phyloP scores from a whole-genome alignment of 2,888 invertebrate species.

The Micoletzkya japonica region DNA sequence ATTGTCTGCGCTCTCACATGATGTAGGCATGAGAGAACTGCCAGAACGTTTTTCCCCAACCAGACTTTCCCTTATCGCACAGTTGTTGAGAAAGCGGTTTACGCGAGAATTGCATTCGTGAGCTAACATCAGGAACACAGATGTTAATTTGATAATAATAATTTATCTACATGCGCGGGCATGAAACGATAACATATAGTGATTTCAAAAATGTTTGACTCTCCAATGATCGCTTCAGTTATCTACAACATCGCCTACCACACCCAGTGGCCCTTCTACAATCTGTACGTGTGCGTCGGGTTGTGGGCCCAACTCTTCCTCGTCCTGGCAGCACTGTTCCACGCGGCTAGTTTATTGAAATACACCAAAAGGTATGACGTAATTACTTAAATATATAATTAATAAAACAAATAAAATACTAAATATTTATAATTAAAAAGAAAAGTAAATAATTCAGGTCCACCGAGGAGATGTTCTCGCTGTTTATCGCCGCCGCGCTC shows the following conservation, averaged over 20 bases:
- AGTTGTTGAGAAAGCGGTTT: no score
- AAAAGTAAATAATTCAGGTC: no score
- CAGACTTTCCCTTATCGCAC: no score
- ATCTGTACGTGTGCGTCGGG: slow-evolving; percentile 50
- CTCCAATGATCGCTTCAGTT: slow-evolving; percentile 35
- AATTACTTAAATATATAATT: no score
- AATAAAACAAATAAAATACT: no score
- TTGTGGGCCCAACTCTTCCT: slow-evolving; percentile 46
- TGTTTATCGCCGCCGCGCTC: slow-evolving; percentile 40
- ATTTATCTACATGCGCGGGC: no score
- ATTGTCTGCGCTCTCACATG: no score
- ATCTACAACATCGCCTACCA: slow-evolving; percentile 45
- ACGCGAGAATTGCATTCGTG: background rate
- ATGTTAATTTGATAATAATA: no score
- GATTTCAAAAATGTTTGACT: background rate
- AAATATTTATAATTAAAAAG: no score
- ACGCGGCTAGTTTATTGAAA: slow-evolving; percentile 48
- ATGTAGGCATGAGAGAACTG: no score
- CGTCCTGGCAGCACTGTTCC: slow-evolving; percentile 43
- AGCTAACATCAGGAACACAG: background rate
- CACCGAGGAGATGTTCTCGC: slow-evolving; percentile 44
- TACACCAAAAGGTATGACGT: slow-evolving; percentile 45
- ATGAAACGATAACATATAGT: background rate
- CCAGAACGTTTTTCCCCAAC: no score
- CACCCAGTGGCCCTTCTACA: slow-evolving; percentile 47